Base-by-base conservation (phyloP, 2,113 vertebrate species). In the Zootoca vivipara region DNA sequence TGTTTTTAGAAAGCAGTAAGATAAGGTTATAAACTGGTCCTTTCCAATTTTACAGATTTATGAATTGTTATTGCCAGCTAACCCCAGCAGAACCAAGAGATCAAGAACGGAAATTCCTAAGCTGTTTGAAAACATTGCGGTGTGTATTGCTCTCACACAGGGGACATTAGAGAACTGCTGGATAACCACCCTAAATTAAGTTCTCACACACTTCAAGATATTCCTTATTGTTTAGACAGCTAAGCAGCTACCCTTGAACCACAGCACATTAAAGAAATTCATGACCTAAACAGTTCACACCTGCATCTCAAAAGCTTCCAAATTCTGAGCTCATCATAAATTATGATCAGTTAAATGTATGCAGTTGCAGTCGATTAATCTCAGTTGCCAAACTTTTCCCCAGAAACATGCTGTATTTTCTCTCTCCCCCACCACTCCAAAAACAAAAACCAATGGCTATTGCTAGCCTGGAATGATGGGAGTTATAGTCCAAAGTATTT, bases 31-130 rank as follows among this genome's bases (percentile, higher is more conserved):
- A 78, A 56, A 70, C 20, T 18, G 4, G 75, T 35, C 7, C 40
- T 42, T 38, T 86, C 65, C 35, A 33, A 69, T 65, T 67, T 46
- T 26, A 62, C 85, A 70, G 65, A 70, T 35, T 38, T 67, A 78
- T 78, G 38, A 78, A 46, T 13, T 24, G 18, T 30, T 28, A 78
- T 38, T 86, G 62, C 38, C 13, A 64, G 26, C 33, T 62, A 75
- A 28, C 40, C 0, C 46, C 28, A 18, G 5, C 56, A 35, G 46
- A 78, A 89, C 24, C 7, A n/a, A 70, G 35, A 90, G 40, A 82
- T 30, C 52, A 84, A 15, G 62, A 78, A 84, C 24, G 24, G 46
- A 91, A 93, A 42, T 92, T 86, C 30, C 35, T 42, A n/a, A 85
- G 9, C 46, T 9, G 81, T 13, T 88, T 67, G 46, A 88, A 91